Conservation (phyloP, 2,888 invertebrate species). For the Arrhopalites spinosus region DNA sequence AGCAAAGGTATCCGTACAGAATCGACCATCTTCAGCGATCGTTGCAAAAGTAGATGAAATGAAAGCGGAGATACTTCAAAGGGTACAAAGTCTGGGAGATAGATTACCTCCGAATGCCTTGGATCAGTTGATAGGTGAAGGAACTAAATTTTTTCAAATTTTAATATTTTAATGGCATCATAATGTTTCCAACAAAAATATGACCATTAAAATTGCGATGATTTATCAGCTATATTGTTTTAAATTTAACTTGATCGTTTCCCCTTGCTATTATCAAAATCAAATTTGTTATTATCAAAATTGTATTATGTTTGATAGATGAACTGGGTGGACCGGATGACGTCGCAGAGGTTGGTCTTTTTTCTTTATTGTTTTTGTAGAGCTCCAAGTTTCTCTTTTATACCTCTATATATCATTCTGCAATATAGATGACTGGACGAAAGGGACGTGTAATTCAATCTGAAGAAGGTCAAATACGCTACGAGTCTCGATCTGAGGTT, state of each 20-base stretch:
- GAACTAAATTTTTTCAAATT: too few relatives aligned
- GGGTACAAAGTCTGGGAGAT: slow-evolving; percentile 84
- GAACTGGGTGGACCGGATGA: slow-evolving; percentile 96
- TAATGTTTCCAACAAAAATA: too few relatives aligned
- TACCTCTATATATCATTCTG: neutral
- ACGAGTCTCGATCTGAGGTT: slow-evolving; percentile 90
- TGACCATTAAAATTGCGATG: too few relatives aligned
- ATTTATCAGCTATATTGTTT: too few relatives aligned
- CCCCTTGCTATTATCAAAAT: too few relatives aligned
- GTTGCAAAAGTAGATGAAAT: slow-evolving; percentile 88
- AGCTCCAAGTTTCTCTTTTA: neutral
- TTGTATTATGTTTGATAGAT: too few relatives aligned
- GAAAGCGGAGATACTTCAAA: slow-evolving; percentile 86
- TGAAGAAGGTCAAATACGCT: slow-evolving; percentile 89
- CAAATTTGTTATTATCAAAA: too few relatives aligned
- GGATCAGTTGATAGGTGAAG: slow-evolving; percentile 96
- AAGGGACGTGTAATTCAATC: slow-evolving; percentile 91
- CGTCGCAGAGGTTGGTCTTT: slow-evolving; percentile 79
- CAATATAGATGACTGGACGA: slow-evolving; percentile 90
- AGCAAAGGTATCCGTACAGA: slow-evolving; percentile 21
- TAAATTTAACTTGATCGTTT: too few relatives aligned
- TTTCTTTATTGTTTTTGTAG: neutral
- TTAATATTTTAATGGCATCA: too few relatives aligned
- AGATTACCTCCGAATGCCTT: slow-evolving; percentile 94
- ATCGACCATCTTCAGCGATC: slow-evolving; percentile 64